Base-by-base conservation (phyloP, 2,888 invertebrate species). In the Amiota communis region DNA sequence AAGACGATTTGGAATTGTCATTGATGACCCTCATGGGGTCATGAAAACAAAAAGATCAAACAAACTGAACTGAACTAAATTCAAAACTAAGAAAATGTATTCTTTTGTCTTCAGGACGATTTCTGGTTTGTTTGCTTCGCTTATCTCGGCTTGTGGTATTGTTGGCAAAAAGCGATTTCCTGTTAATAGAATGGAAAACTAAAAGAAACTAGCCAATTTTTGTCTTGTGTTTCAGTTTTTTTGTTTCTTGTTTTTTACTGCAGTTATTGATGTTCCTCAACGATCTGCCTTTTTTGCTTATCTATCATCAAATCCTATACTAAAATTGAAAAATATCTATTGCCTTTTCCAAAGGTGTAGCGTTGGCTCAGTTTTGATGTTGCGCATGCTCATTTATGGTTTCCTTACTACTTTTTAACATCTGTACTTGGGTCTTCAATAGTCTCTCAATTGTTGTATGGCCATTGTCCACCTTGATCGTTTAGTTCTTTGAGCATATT, bases 61-160 rank as follows among this genome's bases (percentile, higher is more conserved):
- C 20, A 23, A 68, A 53, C 65, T 47, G 46, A 13, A 65, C 8
- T 15, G 20, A 17, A 59, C 59, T 17, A 23, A 59, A 15, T 8
- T 17, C 17, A 53, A 59, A 59, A 49, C 36, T 36, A 36, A 65
- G 4, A 65, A 36, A 65, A 23, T 53, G 53, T 17, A 23, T 51
- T 47, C 47, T 53, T 51, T 68, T 68, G 67, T 68, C 23, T 51
- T 68, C 12, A 4, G n/a, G 51, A 11, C 53, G 48, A 53, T 68
- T 53, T 67, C 71, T 70, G 75, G 74, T 75, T 72, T 79, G 77
- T 79, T 85, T 73, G 76, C 76, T 63, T 76, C 71, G 78, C 80
- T 83, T 84, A 83, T 81, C 78, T 78, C 80, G 81, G 86, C 84
- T 86, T 83, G 84, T 79, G 85, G 84, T 79, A 83, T 84, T 86